A percentile compares a stretch with the other conserved stretches of the same genome.
Conservation (phyloP, 1,140 invertebrate species). For the Diorhabda carinulata region DNA sequence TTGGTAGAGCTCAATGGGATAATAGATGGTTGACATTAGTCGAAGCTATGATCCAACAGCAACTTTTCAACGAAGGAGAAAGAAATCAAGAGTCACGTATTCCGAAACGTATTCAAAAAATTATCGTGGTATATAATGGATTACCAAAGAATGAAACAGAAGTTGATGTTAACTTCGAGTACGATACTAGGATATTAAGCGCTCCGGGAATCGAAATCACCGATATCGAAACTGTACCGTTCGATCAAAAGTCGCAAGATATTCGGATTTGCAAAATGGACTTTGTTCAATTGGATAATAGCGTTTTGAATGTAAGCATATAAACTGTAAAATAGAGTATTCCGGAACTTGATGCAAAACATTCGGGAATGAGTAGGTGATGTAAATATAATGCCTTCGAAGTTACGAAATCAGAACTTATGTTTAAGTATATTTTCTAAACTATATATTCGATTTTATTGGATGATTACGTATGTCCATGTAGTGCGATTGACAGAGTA, state of each 20-base stretch:
- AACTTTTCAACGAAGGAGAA: slow-evolving; percentile 41
- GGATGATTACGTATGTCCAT: too few relatives aligned
- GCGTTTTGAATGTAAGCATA: not conserved
- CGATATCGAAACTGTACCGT: slow-evolving; percentile 32
- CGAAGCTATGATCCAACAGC: slow-evolving; percentile 44
- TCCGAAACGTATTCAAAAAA: slow-evolving; percentile 38
- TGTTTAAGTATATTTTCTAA: too few relatives aligned
- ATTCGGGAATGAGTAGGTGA: too few relatives aligned
- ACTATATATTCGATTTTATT: too few relatives aligned
- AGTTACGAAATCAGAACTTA: too few relatives aligned
- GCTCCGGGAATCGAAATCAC: slow-evolving; percentile 39
- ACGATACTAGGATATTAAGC: slow-evolving; percentile 36
- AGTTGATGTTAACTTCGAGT: slow-evolving; percentile 37
- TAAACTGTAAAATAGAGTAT: not conserved
- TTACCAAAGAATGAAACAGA: slow-evolving; percentile 36
- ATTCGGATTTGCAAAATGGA: not conserved
- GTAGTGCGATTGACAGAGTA: too few relatives aligned
- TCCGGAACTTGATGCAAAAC: too few relatives aligned
- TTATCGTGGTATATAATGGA: slow-evolving; percentile 35
- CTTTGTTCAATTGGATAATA: not conserved
- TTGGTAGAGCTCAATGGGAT: slow-evolving; percentile 30
- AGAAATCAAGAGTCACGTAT: slow-evolving; percentile 37
- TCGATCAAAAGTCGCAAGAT: slow-evolving; percentile 11
- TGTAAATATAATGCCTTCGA: too few relatives aligned
- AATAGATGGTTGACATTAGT: slow-evolving; percentile 39